Base-by-base conservation (phyloP, 2,888 invertebrate species). In the Seira musarum region DNA sequence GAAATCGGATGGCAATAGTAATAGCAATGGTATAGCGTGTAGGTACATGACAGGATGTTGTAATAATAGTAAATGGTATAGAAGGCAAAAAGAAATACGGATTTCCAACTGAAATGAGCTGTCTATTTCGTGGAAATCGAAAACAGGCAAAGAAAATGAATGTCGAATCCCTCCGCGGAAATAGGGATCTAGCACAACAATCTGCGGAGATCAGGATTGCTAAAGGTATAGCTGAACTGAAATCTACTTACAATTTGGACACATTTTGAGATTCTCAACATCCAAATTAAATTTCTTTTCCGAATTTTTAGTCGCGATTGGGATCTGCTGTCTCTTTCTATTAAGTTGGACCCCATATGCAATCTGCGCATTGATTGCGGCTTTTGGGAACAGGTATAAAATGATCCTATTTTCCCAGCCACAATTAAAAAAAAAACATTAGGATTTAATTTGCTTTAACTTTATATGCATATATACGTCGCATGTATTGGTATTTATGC, bases 111-210 rank as follows among this genome's bases (percentile, higher is more conserved):
- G 2, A 67, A 21, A 67, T 67, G 46, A 21, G 21, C 22, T 15
- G 22, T 67, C 46, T 46, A 46, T 46, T 65, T 65, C 15, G 49
- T 15, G 15, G 2, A 49, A 49, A 49, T 49, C 15, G 60, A 60
- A 60, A 71, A 75, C 87, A 93, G 91, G 96, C 96, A 0, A 95
- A 95, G 88, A 96, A 96, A 89, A 96, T 96, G 96, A 96, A 96
- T 87, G 95, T 96, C 0, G 95, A 96, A 87, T 95, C 95, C 0
- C 89, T 96, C 40, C 91, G 95, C 69, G 91, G 92, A 82, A 92
- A 94, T 89, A 92, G 93, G 88, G 91, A 92, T 85, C 91, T 91
- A 72, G 91, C 93, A 57, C 88, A 88, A 53, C 91, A 95, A 85
- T 94, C 95, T 0, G 94, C 95, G 0, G 96, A 96, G 88, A 92